A percentile compares a stretch with the other conserved stretches of the same genome.
Evolutionary conservation across 2,113 vertebrate species (phyloP).

Genomic region (Amblyornis subalaris): DNA sequence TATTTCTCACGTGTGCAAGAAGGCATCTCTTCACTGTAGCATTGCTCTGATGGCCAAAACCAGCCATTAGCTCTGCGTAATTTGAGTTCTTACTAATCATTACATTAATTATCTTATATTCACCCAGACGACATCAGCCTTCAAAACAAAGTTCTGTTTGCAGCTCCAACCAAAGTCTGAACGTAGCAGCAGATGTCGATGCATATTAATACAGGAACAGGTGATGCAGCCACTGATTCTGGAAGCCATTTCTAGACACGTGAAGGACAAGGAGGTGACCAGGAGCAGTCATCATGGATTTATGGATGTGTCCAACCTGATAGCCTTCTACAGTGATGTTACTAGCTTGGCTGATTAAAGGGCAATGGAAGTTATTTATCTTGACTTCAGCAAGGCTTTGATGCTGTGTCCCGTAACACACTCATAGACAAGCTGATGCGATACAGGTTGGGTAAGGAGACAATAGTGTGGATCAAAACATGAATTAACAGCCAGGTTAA

Average conservation of each 20-base stretch:
- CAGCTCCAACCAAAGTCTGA: neutral
- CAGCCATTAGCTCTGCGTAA: neutral
- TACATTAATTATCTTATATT: constrained; percentile 5
- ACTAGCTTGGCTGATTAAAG: neutral
- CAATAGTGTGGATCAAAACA: neutral
- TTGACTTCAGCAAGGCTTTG: neutral
- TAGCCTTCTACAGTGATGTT: neutral
- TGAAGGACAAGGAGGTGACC: neutral
- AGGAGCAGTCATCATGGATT: neutral
- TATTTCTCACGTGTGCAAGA: neutral
- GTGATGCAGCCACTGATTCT: neutral
- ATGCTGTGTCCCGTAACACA: neutral
- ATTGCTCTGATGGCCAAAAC: neutral
- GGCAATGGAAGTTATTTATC: neutral
- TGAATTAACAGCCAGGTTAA: neutral
- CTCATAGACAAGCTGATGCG: fast-evolving
- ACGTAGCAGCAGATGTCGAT: neutral
- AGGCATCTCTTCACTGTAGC: neutral
- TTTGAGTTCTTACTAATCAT: constrained; percentile 1
- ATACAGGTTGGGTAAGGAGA: neutral
- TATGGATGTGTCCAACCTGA: neutral
- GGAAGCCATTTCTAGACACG: neutral
- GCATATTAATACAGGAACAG: constrained; percentile 2
- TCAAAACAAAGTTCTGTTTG: constrained; percentile 6
- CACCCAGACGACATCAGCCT: neutral